Conservation (phyloP, 1,140 invertebrate species). For the Drosophila leontia region DNA sequence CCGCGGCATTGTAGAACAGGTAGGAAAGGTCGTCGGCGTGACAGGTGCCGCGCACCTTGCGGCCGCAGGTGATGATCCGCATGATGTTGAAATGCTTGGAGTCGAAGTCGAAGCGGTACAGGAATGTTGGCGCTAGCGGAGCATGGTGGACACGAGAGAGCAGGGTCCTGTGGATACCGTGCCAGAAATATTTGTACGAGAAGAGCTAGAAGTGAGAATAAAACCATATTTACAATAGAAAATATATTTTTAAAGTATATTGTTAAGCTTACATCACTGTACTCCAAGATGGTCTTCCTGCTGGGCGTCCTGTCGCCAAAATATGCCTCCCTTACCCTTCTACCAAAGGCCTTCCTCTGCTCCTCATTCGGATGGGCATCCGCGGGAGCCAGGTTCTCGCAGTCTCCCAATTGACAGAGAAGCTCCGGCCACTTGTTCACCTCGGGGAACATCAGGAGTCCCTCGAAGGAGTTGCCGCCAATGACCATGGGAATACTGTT, state of each 20-base stretch:
- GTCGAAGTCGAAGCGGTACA: conserved; percentile 85
- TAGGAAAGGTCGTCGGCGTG: conserved; percentile 89
- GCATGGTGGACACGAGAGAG: conserved; percentile 74
- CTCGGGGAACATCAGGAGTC: conserved; percentile 78
- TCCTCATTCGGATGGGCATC: conserved; percentile 68
- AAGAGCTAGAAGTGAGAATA: conserved; percentile 62
- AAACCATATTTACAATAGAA: background rate
- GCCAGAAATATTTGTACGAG: conserved; percentile 85
- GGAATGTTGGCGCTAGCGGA: conserved; percentile 82
- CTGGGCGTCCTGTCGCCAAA: conserved; percentile 69
- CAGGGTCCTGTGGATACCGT: conserved; percentile 84
- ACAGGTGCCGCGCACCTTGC: conserved; percentile 85
- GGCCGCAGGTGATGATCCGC: conserved; percentile 84
- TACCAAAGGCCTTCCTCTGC: conserved; percentile 67
- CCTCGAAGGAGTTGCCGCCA: conserved; percentile 84
- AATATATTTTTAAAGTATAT: background rate
- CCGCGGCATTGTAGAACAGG: conserved; percentile 86
- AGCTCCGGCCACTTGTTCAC: conserved; percentile 75
- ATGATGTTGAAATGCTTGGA: conserved; percentile 81
- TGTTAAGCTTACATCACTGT: conserved; percentile 73
- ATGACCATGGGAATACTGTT: conserved; percentile 85
- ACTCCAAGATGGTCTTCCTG: conserved; percentile 69
- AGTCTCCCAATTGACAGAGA: conserved; percentile 64
- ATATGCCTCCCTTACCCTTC: conserved; percentile 45
- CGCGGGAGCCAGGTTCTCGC: conserved; percentile 62